Percentiles rank a stretch among this genome's conserved stretches.
phyloP scores from a whole-genome alignment of 2,113 vertebrate species.

The Callospermophilus lateralis region DNA sequence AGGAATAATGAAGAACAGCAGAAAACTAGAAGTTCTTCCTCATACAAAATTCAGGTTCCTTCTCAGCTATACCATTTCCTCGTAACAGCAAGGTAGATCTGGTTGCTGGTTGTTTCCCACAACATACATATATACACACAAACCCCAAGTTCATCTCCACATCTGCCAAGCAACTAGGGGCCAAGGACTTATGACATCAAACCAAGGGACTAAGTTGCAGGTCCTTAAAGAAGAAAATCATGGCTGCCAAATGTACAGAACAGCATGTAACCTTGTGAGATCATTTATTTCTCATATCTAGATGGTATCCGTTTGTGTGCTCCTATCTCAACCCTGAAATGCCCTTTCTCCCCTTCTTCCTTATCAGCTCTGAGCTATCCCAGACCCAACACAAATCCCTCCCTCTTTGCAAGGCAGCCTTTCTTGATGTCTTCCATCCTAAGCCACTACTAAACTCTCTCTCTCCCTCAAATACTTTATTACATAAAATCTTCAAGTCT shows the following conservation, averaged over 20 bases:
- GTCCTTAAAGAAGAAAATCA: background rate
- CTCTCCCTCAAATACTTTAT: background rate
- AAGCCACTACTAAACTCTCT: background rate
- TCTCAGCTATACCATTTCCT: background rate
- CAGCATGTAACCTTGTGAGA: background rate
- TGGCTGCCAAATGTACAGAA: background rate
- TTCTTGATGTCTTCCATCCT: background rate
- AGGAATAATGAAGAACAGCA: background rate
- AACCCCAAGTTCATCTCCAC: background rate
- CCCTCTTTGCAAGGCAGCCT: background rate
- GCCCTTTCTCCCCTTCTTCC: background rate
- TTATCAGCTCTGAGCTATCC: background rate
- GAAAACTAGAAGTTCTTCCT: background rate
- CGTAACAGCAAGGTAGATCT: background rate
- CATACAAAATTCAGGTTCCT: background rate
- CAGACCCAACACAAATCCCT: background rate
- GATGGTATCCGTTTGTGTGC: background rate
- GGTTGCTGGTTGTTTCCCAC: background rate
- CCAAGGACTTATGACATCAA: background rate
- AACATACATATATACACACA: background rate
- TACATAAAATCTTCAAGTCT: slow-evolving; percentile 1
- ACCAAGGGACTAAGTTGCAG: background rate
- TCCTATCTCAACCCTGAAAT: background rate
- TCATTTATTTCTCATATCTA: background rate
- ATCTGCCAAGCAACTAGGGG: background rate